A percentile compares a stretch with the other conserved stretches of the same genome.
Conservation (phyloP, 37 sponge, comb jelly and placozoan species). For the Spongilla lacustris region DNA sequence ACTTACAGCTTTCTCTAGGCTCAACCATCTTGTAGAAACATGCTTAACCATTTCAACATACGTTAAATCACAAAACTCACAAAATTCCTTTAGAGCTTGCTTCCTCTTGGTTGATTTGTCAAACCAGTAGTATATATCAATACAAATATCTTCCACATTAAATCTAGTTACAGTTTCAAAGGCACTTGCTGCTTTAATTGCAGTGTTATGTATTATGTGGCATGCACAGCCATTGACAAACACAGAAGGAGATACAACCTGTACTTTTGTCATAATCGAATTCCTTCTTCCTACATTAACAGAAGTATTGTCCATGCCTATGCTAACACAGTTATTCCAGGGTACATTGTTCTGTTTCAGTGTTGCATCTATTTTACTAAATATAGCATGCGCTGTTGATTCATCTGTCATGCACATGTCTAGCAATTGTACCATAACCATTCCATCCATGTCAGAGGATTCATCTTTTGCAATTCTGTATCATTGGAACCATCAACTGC, state of each 20-base stretch:
- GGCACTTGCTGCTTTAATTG: conserved; percentile 12
- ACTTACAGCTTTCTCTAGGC: conserved; percentile 27
- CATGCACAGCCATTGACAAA: conserved; percentile 54
- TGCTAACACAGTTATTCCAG: conserved; percentile 38
- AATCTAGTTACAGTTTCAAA: conserved; percentile 6
- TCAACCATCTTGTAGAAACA: conserved; percentile 48
- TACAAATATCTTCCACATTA: conserved; percentile 50
- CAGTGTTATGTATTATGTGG: conserved; percentile 22
- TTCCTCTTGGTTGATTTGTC: conserved; percentile 53
- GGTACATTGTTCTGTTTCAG: conserved; percentile 7
- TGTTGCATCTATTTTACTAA: conserved; percentile 36
- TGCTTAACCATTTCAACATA: conserved; percentile 40
- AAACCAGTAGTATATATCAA: conserved; percentile 61
- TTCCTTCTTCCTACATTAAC: conserved; percentile 46
- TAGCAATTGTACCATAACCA: conserved; percentile 23
- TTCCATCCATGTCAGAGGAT: conserved; percentile 35
- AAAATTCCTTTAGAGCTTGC: conserved; percentile 30
- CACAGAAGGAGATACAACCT: background rate
- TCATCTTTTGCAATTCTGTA: conserved; percentile 44
- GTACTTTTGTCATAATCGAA: conserved; percentile 43
- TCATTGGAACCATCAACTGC: too few species aligned
- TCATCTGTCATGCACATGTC: conserved; percentile 55
- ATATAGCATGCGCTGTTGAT: conserved; percentile 26
- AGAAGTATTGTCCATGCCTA: conserved; percentile 55
- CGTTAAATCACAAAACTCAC: conserved; percentile 45